A percentile compares a stretch with the other conserved stretches of the same genome.
Evolutionary conservation across 2,113 vertebrate genomes (phyloP).

Genomic region (Corythornis vintsioides): DNA sequence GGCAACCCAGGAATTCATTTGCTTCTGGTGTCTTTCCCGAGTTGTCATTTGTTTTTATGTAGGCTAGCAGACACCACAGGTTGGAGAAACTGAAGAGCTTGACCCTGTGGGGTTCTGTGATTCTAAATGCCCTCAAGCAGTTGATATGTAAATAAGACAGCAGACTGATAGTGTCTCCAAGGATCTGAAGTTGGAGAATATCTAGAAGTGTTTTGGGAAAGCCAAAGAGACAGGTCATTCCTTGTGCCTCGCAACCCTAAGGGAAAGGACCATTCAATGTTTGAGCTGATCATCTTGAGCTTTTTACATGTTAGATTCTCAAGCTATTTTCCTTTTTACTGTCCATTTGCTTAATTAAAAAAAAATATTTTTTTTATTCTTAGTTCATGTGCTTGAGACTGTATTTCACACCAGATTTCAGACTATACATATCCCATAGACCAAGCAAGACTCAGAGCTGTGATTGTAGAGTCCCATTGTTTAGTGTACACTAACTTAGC

Average conservation of each 20-base stretch:
- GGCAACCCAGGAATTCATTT: fast-evolving
- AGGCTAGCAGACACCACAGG: neutral
- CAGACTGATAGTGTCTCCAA: neutral
- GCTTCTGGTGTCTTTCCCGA: neutral
- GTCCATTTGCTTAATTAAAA: neutral
- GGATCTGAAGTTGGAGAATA: neutral
- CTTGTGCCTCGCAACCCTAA: neutral
- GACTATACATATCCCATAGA: fast-evolving
- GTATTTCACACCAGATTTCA: neutral
- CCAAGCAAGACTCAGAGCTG: neutral
- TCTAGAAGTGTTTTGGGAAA: neutral
- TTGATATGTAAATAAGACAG: neutral
- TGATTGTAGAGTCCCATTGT: neutral
- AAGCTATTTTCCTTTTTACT: neutral
- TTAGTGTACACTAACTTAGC: neutral
- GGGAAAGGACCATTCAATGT: neutral
- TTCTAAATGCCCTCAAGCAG: neutral
- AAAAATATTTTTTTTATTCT: neutral
- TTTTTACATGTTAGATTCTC: neutral
- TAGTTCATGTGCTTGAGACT: neutral
- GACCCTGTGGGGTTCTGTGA: too few species aligned
- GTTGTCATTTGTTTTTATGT: neutral
- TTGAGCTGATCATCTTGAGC: neutral
- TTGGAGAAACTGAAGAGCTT: neutral
- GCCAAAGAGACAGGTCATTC: fast-evolving